Evolutionary conservation across 2,888 invertebrate species (phyloP), one percentile per base, ranked within the genome.

Genomic region (Autographa pulchrina): DNA sequence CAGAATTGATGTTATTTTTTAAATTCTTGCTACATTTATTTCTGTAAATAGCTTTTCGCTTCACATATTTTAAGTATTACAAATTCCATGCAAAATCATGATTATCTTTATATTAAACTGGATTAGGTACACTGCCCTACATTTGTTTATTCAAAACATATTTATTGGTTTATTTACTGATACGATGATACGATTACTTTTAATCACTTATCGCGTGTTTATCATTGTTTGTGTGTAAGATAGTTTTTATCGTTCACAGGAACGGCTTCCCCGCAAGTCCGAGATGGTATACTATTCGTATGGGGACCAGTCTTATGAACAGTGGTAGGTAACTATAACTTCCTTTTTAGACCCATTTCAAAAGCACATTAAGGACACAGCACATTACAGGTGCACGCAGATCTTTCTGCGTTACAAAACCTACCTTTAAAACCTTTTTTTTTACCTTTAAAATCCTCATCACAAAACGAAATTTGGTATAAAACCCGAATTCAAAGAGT

Each of bases 291-390:
- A 71, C 84, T 0, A 75, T 91, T 1, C 84, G 92, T 41, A 87
- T 78, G 0, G 93, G 93, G 5, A 82, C 90, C 1, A 76, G 88
- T 8, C 72, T 72, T 18, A 76, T 89, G 2, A 84, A 84, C 60
- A 72, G 74, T 43, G 92, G 92, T 86, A 59, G 70, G 80, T 70
- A 1, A 18, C 31, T 13, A 43, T 56, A 25, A 60, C n/a, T 41
- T 14, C 11, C 54, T n/a, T 2, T 60, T 20, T 14, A n/a, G 1
- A 35, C 8, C 6, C 35, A 3, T 35, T 7, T 35, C 9, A 35
- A 35, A 8, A 6, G 32, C 32, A 32, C 32, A 5, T 32, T 32
- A 32, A 32, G 32, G 3, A 32, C 3, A 32, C n/a, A n/a, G n/a
- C n/a, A n/a, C n/a, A n/a, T n/a, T n/a, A n/a, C n/a, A n/a, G n/a